These are phyloP conservation scores for Drosophila pseudoananassae DNA, from an alignment of 1,140 invertebrate genomes.

Conservation along the genomic window DNA sequence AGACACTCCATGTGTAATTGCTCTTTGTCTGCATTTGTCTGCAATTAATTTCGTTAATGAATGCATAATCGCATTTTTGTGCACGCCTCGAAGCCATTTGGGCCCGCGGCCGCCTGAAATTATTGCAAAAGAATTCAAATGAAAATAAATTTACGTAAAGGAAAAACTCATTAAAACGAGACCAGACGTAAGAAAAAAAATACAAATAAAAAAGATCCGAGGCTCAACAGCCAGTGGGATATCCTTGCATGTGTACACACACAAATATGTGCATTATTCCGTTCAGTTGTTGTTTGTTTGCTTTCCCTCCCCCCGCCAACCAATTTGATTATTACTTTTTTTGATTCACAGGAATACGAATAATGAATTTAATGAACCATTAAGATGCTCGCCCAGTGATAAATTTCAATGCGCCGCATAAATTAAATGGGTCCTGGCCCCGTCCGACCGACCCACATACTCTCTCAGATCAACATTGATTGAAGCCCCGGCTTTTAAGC, in stretches of 20 bases:
- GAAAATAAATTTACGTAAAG: constrained; percentile 81
- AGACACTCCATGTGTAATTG: constrained; percentile 42
- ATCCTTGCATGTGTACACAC: constrained; percentile 40
- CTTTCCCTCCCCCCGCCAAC: constrained; percentile 1
- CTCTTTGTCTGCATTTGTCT: constrained; percentile 64
- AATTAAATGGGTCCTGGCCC: constrained; percentile 63
- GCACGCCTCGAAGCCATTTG: constrained; percentile 75
- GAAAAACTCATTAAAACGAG: constrained; percentile 79
- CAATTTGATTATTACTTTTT: constrained; percentile 51
- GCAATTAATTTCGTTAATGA: constrained; percentile 81
- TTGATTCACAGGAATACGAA: constrained; percentile 58
- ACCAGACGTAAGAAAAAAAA: constrained; percentile 57
- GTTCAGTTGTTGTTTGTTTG: constrained; percentile 62
- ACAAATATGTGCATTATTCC: constrained; percentile 71
- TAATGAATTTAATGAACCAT: constrained; percentile 83
- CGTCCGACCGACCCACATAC: constrained; percentile 6
- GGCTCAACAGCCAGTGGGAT: constrained; percentile 12
- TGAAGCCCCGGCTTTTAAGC: constrained; percentile 17
- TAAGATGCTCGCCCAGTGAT: constrained; percentile 78
- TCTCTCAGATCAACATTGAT: constrained; percentile 41
- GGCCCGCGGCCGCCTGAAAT: constrained; percentile 50
- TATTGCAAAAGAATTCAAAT: constrained; percentile 77
- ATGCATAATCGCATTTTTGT: constrained; percentile 81
- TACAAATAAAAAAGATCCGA: constrained; percentile 8
- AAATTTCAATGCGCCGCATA: constrained; percentile 75